Conservation (phyloP, 1,140 invertebrate genomes). For the Pristionchus pacificus region DNA sequence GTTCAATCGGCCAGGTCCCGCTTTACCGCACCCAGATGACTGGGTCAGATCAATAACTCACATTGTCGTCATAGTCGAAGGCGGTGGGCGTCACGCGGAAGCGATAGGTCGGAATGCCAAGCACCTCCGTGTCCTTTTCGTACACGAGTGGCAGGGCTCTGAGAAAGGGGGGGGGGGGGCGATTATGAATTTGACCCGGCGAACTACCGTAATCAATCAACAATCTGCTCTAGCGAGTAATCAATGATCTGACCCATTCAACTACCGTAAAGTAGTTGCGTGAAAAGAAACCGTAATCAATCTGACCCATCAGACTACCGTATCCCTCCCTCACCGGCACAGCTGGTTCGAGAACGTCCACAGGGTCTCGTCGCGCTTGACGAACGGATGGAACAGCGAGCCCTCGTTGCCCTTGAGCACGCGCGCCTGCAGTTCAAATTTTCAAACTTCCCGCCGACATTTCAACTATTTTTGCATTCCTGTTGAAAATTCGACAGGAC, state of each 20-base stretch:
- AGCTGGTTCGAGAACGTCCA: constrained; percentile 45
- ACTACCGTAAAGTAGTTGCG: too few species aligned
- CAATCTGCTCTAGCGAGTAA: too few species aligned
- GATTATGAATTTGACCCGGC: background rate
- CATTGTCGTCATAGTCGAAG: too few species aligned
- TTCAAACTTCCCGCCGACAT: constrained; percentile 9
- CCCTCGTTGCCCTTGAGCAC: constrained; percentile 52
- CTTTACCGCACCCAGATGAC: too few species aligned
- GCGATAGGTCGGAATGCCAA: constrained; percentile 32
- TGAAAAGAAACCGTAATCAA: too few species aligned
- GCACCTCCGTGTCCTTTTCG: constrained; percentile 22
- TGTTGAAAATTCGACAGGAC: too few species aligned
- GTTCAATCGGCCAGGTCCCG: too few species aligned
- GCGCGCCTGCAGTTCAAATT: constrained; percentile 2
- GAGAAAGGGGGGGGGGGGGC: background rate
- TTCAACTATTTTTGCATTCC: constrained; percentile 7
- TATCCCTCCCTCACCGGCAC: too few species aligned
- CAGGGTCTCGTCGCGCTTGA: constrained; percentile 39
- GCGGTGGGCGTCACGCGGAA: constrained; percentile 30
- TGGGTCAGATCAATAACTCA: too few species aligned
- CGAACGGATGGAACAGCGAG: constrained; percentile 42
- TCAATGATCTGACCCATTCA: too few species aligned
- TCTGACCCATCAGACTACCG: too few species aligned
- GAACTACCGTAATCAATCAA: background rate
- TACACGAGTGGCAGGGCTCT: constrained; percentile 39